Evolutionary conservation across 2,888 invertebrate genomes (phyloP).

Genomic region (Xylocampa areola): DNA sequence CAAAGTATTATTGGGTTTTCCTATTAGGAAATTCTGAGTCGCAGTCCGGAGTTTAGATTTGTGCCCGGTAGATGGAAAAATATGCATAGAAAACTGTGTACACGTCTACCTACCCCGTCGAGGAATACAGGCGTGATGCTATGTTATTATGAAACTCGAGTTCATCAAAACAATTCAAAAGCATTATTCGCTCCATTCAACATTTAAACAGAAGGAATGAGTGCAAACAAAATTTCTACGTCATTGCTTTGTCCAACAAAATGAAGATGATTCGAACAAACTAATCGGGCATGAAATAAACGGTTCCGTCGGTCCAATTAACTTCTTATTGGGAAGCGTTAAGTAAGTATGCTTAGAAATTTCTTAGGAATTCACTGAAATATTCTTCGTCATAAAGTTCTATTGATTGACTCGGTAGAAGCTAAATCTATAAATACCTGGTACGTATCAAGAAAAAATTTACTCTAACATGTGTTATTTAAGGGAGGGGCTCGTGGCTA

Average conservation of each 20-base stretch:
- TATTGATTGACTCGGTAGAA: too few species aligned
- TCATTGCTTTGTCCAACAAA: conserved; percentile 21
- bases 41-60: too few species aligned
- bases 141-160: background rate
- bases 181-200: conserved; percentile 15
- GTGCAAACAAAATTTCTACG: conserved; percentile 26
- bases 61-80: too few species aligned
- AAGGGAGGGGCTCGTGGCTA: too few species aligned
- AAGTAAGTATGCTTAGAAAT: conserved; percentile 30
- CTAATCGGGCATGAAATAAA: conserved; percentile 36
- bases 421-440: too few species aligned
- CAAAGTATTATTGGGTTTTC: too few species aligned
- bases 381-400: conserved; percentile 18
- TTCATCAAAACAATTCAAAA: conserved; percentile 17
- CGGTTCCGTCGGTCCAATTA: conserved; percentile 45
- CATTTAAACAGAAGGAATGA: conserved; percentile 27
- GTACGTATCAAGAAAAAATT: too few species aligned
- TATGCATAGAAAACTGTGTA: too few species aligned
- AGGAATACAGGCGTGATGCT: too few species aligned
- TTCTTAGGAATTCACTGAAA: conserved; percentile 31
- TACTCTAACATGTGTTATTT: too few species aligned
- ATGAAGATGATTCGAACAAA: conserved; percentile 32
- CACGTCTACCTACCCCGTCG: too few species aligned
- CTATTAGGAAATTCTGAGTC: too few species aligned
- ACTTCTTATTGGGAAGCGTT: conserved; percentile 47